Percentiles rank a stretch among this genome's conserved stretches.
These are phyloP conservation scores for Yponomeuta evonymella DNA, from an alignment of 2,888 invertebrate genomes.

Conservation along the genomic window DNA sequence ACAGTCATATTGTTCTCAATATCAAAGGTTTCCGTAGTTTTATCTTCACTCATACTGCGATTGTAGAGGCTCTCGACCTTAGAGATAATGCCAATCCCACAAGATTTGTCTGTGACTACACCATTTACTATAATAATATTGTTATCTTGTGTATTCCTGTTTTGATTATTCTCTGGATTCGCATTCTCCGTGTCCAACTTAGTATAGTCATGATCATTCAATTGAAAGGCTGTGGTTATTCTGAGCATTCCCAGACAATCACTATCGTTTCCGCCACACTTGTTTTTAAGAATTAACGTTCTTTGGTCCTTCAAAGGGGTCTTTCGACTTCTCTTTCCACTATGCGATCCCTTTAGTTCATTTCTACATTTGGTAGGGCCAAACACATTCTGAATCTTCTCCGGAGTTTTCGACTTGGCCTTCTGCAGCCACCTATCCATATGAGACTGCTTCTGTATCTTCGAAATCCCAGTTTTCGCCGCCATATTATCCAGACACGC, in stretches of 20 bases:
- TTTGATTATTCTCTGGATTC: slow-evolving; percentile 13
- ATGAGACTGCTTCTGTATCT: slow-evolving; percentile 66
- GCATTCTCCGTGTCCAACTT: slow-evolving; percentile 24
- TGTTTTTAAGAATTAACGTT: slow-evolving; percentile 33
- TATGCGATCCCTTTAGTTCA: background rate
- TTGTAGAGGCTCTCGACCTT: slow-evolving; percentile 30
- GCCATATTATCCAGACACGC: slow-evolving; percentile 70
- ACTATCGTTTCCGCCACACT: background rate
- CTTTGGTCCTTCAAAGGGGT: slow-evolving; percentile 27
- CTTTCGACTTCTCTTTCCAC: slow-evolving; percentile 23
- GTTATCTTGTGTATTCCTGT: background rate
- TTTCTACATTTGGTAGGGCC: background rate
- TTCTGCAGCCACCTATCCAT: slow-evolving; percentile 72
- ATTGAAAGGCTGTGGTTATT: slow-evolving; percentile 23
- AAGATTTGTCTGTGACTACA: slow-evolving; percentile 21
- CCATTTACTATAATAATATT: slow-evolving; percentile 17
- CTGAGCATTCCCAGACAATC: slow-evolving; percentile 11
- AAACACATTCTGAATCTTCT: slow-evolving; percentile 45
- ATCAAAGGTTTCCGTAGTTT: background rate
- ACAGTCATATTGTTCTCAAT: background rate
- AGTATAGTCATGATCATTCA: slow-evolving; percentile 47
- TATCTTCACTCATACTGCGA: background rate
- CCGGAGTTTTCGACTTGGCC: slow-evolving; percentile 70
- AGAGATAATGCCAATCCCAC: slow-evolving; percentile 28
- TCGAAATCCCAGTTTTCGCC: slow-evolving; percentile 66